Evolutionary conservation across 2,113 vertebrate species (phyloP).

Genomic region (Takifugu flavidus): DNA sequence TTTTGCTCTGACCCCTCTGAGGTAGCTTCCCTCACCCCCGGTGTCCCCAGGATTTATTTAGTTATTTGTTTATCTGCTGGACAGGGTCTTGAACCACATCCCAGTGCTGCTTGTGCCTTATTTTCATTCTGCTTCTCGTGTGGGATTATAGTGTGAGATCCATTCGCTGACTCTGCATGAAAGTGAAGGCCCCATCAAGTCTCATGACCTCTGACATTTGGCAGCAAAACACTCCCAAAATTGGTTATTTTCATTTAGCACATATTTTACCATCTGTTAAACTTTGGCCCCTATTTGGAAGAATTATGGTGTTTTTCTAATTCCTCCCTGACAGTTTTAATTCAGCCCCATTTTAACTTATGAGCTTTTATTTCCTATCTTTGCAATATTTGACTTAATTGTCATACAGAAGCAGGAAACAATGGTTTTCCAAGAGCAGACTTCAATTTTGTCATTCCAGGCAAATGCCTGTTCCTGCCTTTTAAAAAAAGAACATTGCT

Average conservation of each 20-base stretch:
- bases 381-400: constrained; percentile 29
- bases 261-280: constrained; percentile 68
- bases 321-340: constrained; percentile 64
- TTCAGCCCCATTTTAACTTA: constrained; percentile 60
- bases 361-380: constrained; percentile 61
- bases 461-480: constrained; percentile 22
- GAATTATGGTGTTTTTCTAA: constrained; percentile 65
- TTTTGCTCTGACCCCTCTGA: constrained; percentile 74
- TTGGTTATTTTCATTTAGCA: constrained; percentile 67
- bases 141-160: constrained; percentile 41
- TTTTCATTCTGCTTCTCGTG: constrained; percentile 61
- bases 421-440: constrained; percentile 24
- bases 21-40: constrained; percentile 70
- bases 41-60: constrained; percentile 77
- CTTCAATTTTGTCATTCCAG: constrained; percentile 35
- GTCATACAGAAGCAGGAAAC: constrained; percentile 11
- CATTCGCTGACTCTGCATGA: constrained; percentile 69
- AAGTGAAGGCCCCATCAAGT: constrained; percentile 57
- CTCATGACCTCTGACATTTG: constrained; percentile 65
- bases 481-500: constrained; percentile 21
- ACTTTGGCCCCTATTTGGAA: constrained; percentile 64
- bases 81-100: constrained; percentile 60
- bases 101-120: constrained; percentile 71
- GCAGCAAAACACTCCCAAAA: constrained; percentile 54
- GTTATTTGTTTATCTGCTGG: constrained; percentile 78